phyloP scores from a whole-genome alignment of 1,140 invertebrate genomes.

The Gonioctena quinquepunctata region DNA sequence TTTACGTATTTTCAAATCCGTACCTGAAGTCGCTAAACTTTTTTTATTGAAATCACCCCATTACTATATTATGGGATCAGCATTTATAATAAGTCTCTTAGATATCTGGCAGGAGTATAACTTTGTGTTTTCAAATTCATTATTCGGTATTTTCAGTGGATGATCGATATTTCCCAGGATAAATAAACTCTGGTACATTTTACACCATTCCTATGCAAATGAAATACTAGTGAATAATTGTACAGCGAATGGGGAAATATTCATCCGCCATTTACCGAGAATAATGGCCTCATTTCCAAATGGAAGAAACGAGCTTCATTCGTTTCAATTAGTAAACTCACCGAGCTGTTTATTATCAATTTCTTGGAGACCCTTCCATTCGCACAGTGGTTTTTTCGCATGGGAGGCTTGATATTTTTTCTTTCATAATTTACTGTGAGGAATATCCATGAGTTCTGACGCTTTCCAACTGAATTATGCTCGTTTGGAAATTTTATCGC shows the following conservation, averaged over 20 bases:
- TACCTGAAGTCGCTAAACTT: too few relatives aligned
- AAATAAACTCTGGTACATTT: background rate
- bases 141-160: too few relatives aligned
- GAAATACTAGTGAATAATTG: background rate
- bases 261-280: background rate
- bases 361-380: background rate
- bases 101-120: too few relatives aligned
- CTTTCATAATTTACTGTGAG: background rate
- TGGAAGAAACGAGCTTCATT: background rate
- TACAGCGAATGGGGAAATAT: background rate
- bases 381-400: constrained; percentile 1
- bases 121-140: too few relatives aligned
- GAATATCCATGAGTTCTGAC: background rate
- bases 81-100: too few relatives aligned
- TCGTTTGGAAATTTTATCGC: background rate
- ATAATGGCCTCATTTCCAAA: background rate
- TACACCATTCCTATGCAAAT: background rate
- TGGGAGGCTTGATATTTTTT: constrained; percentile 5
- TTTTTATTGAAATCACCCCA: too few relatives aligned
- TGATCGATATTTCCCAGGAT: background rate
- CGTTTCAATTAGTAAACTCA: constrained; percentile 6
- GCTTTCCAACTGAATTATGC: constrained; percentile 5
- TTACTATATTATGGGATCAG: too few relatives aligned
- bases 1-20: too few relatives aligned
- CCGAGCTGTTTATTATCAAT: constrained; percentile 12